Conservation (phyloP, 2,113 vertebrate species). For the Cyprinodon variegatus region DNA sequence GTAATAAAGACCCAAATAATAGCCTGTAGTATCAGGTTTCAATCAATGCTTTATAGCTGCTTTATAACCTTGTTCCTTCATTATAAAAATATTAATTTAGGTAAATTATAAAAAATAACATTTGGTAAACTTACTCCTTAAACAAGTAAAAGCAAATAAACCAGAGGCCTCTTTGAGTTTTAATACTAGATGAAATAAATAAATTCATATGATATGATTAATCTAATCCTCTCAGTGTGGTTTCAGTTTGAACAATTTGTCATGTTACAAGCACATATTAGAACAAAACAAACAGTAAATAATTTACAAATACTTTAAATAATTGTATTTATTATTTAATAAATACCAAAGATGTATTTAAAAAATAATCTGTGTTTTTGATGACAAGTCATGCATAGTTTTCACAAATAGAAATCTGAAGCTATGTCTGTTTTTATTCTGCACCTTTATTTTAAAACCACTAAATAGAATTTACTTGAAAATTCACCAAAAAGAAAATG, state of each 20-base stretch:
- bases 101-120: background rate
- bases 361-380: background rate
- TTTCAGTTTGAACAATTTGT: background rate
- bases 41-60: too few species aligned
- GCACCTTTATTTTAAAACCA: too few species aligned
- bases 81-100: background rate
- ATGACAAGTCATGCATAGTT: background rate
- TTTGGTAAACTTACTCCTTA: background rate
- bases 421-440: too few species aligned
- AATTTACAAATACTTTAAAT: too few species aligned
- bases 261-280: background rate
- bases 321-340: background rate
- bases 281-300: background rate
- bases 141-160: background rate
- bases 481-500: background rate
- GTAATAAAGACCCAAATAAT: background rate
- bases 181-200: background rate
- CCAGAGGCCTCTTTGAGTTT: background rate
- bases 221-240: background rate
- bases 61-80: too few species aligned
- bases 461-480: background rate
- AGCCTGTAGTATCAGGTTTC: background rate
- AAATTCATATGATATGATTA: background rate
- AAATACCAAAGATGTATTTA: background rate
- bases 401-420: background rate